Base-by-base conservation (phyloP, 2,113 vertebrate species). In the Camelus dromedarius region DNA sequence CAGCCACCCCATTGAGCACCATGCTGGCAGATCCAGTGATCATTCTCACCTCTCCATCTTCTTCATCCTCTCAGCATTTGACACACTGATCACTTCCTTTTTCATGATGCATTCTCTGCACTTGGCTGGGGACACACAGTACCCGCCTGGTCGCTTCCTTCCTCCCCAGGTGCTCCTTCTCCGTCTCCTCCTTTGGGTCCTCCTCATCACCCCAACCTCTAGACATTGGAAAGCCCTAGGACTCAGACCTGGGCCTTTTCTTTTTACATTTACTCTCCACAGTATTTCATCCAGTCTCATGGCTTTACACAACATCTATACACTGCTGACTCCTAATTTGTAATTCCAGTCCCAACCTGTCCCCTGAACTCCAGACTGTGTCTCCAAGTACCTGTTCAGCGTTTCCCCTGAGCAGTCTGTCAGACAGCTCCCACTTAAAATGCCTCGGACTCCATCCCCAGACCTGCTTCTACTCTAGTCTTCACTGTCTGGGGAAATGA, bases 11-110 rank as follows among this genome's bases (percentile, higher is more conserved):
- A 20, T 4, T 26, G n/a, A 56, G 32, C 3, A 5, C 56, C 24
- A 20, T 4, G 2, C 48, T 56, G 24, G 50, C 58, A 60, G 13
- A 24, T 24, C 30, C 9, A 18, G 3, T 58, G 19, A 3, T 35
- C 26, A 24, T 52, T 66, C 54, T 38, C 1, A 3, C 24, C 69
- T 2, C 22, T 58, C 1, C 2, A 0, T 38, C 66, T 60, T 38
- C 60, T 28, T 92, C 13, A 1, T 8, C 60, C n/a, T 70, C 64
- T 32, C 24, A 7, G 38, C 24, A 2, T 42, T 15, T 3, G 22
- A 24, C 0, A 0, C 5, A 4, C 28, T 1, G 1, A 4, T 88
- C n/a, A 32, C 48, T 35, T 64, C 88, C 19, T 38, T 13, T 58
- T 28, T 62, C 30, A 12, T 16, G 16, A 93, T 62, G 48, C 1